phyloP scores from a whole-genome alignment of 2,888 invertebrate genomes.

The Augochlorella aurata region DNA sequence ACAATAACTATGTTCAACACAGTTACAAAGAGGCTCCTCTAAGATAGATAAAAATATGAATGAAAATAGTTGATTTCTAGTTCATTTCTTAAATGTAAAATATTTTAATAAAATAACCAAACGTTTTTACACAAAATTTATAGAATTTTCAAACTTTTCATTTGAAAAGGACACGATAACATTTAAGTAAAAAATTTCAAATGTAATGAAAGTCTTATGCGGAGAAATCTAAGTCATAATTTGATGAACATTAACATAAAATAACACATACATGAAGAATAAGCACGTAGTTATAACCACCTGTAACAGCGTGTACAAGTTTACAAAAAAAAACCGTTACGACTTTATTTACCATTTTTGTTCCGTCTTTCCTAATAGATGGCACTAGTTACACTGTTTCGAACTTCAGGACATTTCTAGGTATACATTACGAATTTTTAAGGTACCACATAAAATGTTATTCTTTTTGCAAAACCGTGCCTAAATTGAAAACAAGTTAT shows the following conservation, averaged over 20 bases:
- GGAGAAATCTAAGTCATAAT: background rate
- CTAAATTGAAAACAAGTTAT: too few relatives aligned
- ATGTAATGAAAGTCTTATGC: background rate
- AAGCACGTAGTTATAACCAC: slow-evolving; percentile 32
- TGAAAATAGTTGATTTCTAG: background rate
- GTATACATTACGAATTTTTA: background rate
- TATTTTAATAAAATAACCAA: background rate
- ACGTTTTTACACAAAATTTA: background rate
- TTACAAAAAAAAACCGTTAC: slow-evolving; percentile 19
- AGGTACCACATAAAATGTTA: background rate
- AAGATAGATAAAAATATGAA: background rate
- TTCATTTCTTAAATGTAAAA: background rate
- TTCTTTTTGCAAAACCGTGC: background rate
- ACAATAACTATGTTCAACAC: background rate
- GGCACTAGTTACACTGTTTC: slow-evolving; percentile 24
- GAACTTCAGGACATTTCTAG: background rate
- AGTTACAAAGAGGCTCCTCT: background rate
- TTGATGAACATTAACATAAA: slow-evolving; percentile 6
- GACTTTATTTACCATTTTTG: slow-evolving; percentile 35
- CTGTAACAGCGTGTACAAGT: slow-evolving; percentile 36
- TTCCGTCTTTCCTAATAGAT: slow-evolving; percentile 26
- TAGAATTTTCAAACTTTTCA: background rate
- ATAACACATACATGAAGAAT: background rate
- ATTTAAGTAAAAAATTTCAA: background rate
- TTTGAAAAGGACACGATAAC: background rate